These are phyloP conservation scores for Mallateleia sp. DNA, from an alignment of 2,888 invertebrate genomes.

Conservation along the genomic window DNA sequence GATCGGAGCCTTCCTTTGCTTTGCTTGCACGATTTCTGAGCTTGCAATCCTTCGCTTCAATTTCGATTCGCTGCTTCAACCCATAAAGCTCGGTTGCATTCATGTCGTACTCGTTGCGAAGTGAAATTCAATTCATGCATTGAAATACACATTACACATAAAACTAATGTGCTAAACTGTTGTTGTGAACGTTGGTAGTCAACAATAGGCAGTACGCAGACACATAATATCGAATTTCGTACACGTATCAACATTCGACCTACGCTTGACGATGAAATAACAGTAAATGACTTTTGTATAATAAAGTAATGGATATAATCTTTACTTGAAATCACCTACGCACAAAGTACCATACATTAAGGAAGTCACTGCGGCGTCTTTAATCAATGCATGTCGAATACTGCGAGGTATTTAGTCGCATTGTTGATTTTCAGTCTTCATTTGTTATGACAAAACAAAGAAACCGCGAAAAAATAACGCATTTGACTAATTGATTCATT, in stretches of 20 bases:
- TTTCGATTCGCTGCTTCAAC: conserved; percentile 74
- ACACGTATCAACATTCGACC: conserved; percentile 74
- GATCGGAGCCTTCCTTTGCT: conserved; percentile 83
- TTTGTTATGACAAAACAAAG: no score
- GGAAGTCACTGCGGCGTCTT: conserved; percentile 55
- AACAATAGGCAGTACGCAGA: conserved; percentile 64
- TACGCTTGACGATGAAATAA: conserved; percentile 70
- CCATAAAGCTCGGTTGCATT: conserved; percentile 61
- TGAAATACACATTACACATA: conserved; percentile 71
- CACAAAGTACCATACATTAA: conserved; percentile 46
- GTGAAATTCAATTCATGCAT: conserved; percentile 73
- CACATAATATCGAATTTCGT: conserved; percentile 70
- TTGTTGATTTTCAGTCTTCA: background rate
- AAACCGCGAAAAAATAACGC: no score
- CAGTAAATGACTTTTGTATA: conserved; percentile 70
- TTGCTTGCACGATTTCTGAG: conserved; percentile 83
- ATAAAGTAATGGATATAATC: conserved; percentile 70
- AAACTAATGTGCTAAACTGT: conserved; percentile 74
- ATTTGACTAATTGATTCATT: no score
- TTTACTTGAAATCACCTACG: conserved; percentile 60
- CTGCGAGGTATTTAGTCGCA: background rate
- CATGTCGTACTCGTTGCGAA: conserved; percentile 57
- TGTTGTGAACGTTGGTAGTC: conserved; percentile 57
- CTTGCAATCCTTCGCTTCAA: conserved; percentile 85
- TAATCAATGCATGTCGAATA: conserved; percentile 53